A percentile compares a stretch with the other conserved stretches of the same genome.
These are phyloP conservation scores for Enteromius thamalakanensis DNA, from an alignment of 2,797 vertebrate species.

Conservation along the genomic window DNA sequence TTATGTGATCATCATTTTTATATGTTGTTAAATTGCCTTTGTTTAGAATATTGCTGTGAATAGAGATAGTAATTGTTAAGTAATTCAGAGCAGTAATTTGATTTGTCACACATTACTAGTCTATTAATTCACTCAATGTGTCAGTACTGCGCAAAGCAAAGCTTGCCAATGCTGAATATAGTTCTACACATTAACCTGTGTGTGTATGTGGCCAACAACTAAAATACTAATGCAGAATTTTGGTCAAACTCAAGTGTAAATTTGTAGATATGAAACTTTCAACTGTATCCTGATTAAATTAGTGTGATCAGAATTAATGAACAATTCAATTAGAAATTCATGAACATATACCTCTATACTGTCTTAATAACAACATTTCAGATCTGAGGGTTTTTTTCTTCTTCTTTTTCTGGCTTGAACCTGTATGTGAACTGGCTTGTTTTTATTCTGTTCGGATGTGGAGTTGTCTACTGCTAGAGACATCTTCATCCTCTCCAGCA, in stretches of 20 bases:
- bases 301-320: neutral
- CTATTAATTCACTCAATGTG: neutral
- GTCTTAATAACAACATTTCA: neutral
- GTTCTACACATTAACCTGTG: too few species aligned
- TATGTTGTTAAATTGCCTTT: neutral
- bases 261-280: neutral
- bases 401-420: neutral
- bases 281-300: neutral
- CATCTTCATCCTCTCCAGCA: conserved; percentile 12
- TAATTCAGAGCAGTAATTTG: conserved; percentile 16
- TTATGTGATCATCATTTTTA: neutral
- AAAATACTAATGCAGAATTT: neutral
- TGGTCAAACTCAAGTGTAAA: neutral
- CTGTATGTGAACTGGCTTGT: neutral
- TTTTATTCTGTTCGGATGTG: conserved; percentile 22
- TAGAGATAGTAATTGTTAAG: conserved; percentile 5
- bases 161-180: neutral
- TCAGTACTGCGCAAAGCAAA: conserved; percentile 16
- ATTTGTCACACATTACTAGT: neutral
- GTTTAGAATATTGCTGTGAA: neutral
- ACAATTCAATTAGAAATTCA: neutral
- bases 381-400: neutral
- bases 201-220: neutral
- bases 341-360: neutral
- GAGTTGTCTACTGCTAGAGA: conserved; percentile 11